These are phyloP conservation scores for Malurus alboscapulatus DNA, from an alignment of 2,113 vertebrate species.

Conservation along the genomic window DNA sequence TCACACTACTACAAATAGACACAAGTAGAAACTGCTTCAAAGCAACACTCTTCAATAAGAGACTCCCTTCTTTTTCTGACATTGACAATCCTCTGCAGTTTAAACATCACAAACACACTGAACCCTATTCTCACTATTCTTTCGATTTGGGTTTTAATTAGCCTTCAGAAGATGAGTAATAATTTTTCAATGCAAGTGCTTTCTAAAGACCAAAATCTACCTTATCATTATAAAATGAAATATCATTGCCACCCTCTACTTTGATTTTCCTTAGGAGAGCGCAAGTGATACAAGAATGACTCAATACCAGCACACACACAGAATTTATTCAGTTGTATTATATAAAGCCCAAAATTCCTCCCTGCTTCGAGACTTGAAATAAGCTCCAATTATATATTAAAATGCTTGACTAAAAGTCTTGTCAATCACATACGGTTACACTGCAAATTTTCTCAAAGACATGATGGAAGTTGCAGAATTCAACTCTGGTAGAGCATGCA, in stretches of 20 bases:
- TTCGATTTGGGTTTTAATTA: not conserved
- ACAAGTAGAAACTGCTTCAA: not conserved
- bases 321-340: not conserved
- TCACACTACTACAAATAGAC: not conserved
- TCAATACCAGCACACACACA: not conserved
- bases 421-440: not conserved
- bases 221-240: not conserved
- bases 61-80: not conserved
- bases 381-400: not conserved
- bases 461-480: fast-evolving
- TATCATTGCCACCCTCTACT: not conserved
- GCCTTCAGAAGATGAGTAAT: not conserved
- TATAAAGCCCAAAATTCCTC: not conserved
- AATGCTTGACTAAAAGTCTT: not conserved
- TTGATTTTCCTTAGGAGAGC: not conserved
- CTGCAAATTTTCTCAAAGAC: not conserved
- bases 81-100: not conserved
- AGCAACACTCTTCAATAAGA: not conserved
- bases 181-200: not conserved
- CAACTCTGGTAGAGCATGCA: not conserved
- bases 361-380: not conserved
- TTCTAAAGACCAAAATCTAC: conserved; percentile 20
- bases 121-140: not conserved
- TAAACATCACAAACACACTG: not conserved
- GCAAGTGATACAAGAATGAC: not conserved